A percentile compares a stretch with the other conserved stretches of the same genome.
These are phyloP conservation scores for Parauchenoglanis ngamensis DNA, from an alignment of 2,797 vertebrate species.

Conservation along the genomic window DNA sequence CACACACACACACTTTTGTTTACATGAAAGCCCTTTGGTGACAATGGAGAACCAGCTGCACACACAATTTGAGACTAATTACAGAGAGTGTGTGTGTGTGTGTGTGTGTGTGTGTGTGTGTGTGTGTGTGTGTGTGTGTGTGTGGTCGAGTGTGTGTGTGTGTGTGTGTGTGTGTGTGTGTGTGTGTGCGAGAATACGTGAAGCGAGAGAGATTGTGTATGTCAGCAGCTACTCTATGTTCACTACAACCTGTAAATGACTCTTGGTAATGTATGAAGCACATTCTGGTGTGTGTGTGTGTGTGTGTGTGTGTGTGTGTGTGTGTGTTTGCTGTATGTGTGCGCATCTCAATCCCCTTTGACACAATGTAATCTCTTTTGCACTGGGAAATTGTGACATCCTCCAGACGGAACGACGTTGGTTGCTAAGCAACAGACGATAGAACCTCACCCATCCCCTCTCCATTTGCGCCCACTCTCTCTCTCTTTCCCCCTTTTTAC, in stretches of 20 bases:
- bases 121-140: background rate
- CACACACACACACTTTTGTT: slow-evolving; percentile 35
- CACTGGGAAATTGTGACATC: slow-evolving; percentile 57
- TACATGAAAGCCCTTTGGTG: slow-evolving; percentile 42
- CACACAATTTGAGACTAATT: slow-evolving; percentile 48
- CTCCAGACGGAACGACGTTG: slow-evolving; percentile 56
- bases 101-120: slow-evolving; percentile 33
- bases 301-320: background rate
- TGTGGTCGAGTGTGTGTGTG: slow-evolving; percentile 29
- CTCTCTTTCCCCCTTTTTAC: slow-evolving; percentile 33
- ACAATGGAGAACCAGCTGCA: slow-evolving; percentile 48
- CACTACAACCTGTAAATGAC: slow-evolving; percentile 1
- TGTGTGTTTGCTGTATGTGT: slow-evolving; percentile 28
- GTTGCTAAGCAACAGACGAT: slow-evolving; percentile 71
- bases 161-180: slow-evolving; percentile 26
- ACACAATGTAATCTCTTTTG: slow-evolving; percentile 55
- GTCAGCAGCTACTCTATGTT: slow-evolving; percentile 28
- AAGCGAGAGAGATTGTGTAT: slow-evolving; percentile 1
- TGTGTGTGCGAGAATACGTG: background rate
- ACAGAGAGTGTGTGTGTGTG: slow-evolving; percentile 28
- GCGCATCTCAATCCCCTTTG: slow-evolving; percentile 45
- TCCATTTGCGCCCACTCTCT: slow-evolving; percentile 47
- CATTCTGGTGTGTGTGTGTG: background rate
- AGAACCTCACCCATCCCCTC: slow-evolving; percentile 61
- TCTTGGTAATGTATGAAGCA: slow-evolving; percentile 12